A percentile compares a stretch with the other conserved stretches of the same genome.
Conservation (phyloP, 2,113 vertebrate genomes). For the Oreochromis tanganicae region DNA sequence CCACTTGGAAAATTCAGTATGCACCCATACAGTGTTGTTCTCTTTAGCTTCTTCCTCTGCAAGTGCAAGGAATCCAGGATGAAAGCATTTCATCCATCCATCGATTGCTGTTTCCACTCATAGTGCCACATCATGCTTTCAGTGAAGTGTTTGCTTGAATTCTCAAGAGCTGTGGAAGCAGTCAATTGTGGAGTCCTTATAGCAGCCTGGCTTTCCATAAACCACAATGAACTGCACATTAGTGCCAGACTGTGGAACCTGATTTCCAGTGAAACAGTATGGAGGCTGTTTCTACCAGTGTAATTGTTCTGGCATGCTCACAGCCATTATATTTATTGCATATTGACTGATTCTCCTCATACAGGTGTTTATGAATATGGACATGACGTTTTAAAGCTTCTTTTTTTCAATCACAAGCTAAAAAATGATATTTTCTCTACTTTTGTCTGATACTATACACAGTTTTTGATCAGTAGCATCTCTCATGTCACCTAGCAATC, state of each 20-base stretch:
- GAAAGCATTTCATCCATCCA: conserved; percentile 44
- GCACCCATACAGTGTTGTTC: conserved; percentile 24
- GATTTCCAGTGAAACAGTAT: conserved; percentile 18
- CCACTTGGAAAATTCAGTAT: neutral
- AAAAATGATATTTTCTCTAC: neutral
- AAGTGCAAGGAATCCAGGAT: conserved; percentile 15
- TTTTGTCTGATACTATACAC: neutral
- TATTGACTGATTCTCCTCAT: neutral
- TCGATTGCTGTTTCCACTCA: conserved; percentile 19
- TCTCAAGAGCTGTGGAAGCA: conserved; percentile 31
- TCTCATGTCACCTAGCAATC: neutral
- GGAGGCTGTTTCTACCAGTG: neutral
- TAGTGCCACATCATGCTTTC: conserved; percentile 25
- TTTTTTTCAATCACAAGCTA: neutral
- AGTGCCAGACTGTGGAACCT: conserved; percentile 40
- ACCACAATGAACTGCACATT: conserved; percentile 42
- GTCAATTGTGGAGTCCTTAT: conserved; percentile 19
- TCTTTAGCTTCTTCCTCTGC: conserved; percentile 7
- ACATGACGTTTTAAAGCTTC: neutral
- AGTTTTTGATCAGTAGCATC: neutral
- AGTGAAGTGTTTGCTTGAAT: conserved; percentile 37
- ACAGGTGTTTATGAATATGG: neutral
- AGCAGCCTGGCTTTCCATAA: conserved; percentile 47
- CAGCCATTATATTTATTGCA: neutral
- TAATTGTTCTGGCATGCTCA: conserved; percentile 12